Conservation (phyloP, 2,797 vertebrate genomes). For the Alcedo quadribrachys region DNA sequence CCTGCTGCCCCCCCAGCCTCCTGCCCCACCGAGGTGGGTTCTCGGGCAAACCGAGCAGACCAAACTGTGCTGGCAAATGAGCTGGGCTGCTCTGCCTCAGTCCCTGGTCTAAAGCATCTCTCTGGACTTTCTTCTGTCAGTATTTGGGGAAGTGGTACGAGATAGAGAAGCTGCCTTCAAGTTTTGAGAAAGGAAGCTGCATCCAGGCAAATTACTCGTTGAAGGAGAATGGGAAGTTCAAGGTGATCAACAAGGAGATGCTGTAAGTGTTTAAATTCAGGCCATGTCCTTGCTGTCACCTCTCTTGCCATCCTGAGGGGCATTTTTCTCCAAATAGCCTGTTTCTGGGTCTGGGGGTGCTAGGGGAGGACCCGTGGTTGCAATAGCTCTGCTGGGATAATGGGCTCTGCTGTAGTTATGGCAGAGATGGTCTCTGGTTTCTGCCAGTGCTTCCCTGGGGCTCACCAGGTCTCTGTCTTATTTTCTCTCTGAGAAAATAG, state of each 20-base stretch:
- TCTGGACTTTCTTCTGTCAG: constrained; percentile 73
- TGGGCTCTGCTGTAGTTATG: fast-evolving
- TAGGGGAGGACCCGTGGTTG: background rate
- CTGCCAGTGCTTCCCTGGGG: background rate
- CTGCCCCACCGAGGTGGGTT: fast-evolving
- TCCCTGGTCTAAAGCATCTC: background rate
- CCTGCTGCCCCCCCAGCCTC: background rate
- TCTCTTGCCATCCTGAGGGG: background rate
- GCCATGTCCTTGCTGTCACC: background rate
- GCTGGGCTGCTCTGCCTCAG: background rate
- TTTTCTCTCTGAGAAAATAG: background rate
- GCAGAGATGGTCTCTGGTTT: background rate
- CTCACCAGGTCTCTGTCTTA: background rate
- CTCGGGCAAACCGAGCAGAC: fast-evolving
- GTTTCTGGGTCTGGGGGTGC: background rate
- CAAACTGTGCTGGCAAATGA: fast-evolving
- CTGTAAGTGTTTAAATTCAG: constrained; percentile 78
- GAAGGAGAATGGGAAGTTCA: constrained; percentile 83
- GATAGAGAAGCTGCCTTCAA: constrained; percentile 89
- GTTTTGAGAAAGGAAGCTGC: constrained; percentile 90
- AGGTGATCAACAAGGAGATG: constrained; percentile 88
- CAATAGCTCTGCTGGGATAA: background rate
- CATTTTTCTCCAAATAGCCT: background rate
- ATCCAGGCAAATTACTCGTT: constrained; percentile 88
- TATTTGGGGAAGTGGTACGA: constrained; percentile 94